Percentiles rank a stretch among this genome's conserved stretches.
Evolutionary conservation across 2,797 vertebrate species (phyloP).

Genomic region (Tragopan temminckii): DNA sequence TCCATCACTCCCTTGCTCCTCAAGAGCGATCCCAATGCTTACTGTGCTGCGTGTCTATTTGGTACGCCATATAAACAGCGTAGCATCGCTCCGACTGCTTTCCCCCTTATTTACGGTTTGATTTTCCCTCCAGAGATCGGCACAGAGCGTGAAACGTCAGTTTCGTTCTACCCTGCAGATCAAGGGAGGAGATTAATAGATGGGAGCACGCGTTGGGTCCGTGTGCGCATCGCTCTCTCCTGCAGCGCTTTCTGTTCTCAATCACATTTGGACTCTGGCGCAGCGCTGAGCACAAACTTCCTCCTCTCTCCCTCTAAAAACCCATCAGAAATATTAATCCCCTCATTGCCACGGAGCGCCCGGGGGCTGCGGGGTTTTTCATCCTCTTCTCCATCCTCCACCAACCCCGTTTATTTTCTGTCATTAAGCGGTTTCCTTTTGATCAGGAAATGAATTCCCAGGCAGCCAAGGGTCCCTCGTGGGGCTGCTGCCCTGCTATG

Average conservation of each 20-base stretch:
- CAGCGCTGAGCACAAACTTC: not conserved
- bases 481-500: not conserved
- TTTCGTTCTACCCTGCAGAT: constrained; percentile 53
- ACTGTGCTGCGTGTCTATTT: constrained; percentile 21
- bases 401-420: constrained; percentile 20
- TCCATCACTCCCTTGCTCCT: too few species aligned
- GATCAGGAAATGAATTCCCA: constrained; percentile 78
- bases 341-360: not conserved
- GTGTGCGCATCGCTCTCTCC: not conserved
- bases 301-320: not conserved
- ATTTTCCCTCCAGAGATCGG: constrained; percentile 77
- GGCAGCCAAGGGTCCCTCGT: constrained; percentile 38
- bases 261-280: constrained; percentile 11
- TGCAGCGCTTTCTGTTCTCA: constrained; percentile 11
- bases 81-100: constrained; percentile 29
- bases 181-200: constrained; percentile 69
- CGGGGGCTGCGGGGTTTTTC: not conserved
- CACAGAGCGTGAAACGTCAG: constrained; percentile 63
- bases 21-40: not conserved
- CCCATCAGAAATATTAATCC: constrained; percentile 25
- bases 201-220: constrained; percentile 6
- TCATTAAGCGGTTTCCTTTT: constrained; percentile 60
- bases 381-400: not conserved
- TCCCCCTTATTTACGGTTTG: constrained; percentile 70
- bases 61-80: not conserved